These are phyloP conservation scores for Danaus plexippus DNA, from an alignment of 1,140 invertebrate species.

Conservation along the genomic window DNA sequence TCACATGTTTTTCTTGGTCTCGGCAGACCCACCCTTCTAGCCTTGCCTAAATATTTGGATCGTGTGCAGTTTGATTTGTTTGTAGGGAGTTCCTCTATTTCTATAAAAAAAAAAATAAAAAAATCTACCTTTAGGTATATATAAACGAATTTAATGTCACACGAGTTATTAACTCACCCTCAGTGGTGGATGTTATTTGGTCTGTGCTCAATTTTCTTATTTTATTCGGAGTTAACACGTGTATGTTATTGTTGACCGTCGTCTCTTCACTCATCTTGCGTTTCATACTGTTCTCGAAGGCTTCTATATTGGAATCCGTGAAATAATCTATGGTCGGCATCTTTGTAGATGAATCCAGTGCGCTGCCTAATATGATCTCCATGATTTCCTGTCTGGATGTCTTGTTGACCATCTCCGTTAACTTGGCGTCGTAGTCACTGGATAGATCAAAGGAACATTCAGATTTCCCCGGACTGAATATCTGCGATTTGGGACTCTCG, in stretches of 20 bases:
- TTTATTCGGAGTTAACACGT: conserved; percentile 48
- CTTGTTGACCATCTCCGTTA: conserved; percentile 61
- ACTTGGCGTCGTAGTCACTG: conserved; percentile 55
- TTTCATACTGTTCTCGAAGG: conserved; percentile 35
- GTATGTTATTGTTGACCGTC: conserved; percentile 48
- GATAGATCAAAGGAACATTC: conserved; percentile 59
- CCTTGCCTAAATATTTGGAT: conserved; percentile 54
- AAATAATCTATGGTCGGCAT: conserved; percentile 56
- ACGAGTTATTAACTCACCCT: conserved; percentile 34
- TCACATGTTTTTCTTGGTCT: conserved; percentile 42
- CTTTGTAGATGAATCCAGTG: conserved; percentile 37
- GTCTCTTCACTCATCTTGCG: conserved; percentile 43
- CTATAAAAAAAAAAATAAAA: conserved; percentile 22
- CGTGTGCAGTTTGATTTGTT: conserved; percentile 29
- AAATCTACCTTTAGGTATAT: background rate
- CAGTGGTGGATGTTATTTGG: conserved; percentile 59
- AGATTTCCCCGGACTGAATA: conserved; percentile 60
- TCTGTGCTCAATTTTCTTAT: conserved; percentile 52
- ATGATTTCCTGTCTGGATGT: conserved; percentile 58
- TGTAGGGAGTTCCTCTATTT: conserved; percentile 34
- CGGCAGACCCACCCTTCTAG: conserved; percentile 45
- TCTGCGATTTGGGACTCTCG: conserved; percentile 23
- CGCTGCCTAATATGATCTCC: conserved; percentile 59
- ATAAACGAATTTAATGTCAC: background rate
- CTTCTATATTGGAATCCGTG: conserved; percentile 46